These are phyloP conservation scores for Suricata suricatta DNA, from an alignment of 2,113 vertebrate genomes.

Conservation along the genomic window DNA sequence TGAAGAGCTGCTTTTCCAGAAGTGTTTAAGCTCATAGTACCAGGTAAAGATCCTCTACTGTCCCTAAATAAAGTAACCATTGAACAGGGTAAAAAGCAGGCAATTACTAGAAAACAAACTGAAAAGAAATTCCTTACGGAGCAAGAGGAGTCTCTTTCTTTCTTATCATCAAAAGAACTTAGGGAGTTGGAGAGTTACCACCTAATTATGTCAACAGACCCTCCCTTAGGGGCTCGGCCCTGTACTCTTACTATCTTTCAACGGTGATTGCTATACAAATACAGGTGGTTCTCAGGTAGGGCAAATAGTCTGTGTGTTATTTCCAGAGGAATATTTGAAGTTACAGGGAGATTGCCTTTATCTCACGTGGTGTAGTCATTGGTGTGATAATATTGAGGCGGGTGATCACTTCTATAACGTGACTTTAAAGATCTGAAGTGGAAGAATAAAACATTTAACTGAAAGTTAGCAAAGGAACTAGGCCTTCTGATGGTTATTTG, in stretches of 20 bases:
- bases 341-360: neutral
- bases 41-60: neutral
- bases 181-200: neutral
- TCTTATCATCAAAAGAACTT: neutral
- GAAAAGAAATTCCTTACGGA: neutral
- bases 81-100: neutral
- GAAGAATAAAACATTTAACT: slow-evolving; percentile 17
- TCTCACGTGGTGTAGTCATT: neutral
- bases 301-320: neutral
- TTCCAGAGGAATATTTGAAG: neutral
- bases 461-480: neutral
- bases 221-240: neutral
- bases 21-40: neutral
- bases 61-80: neutral
- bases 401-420: neutral
- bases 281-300: slow-evolving; percentile 40
- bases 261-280: slow-evolving; percentile 24
- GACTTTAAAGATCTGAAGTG: slow-evolving; percentile 32
- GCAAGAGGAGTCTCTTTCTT: neutral
- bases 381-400: neutral
- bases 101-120: neutral
- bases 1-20: neutral
- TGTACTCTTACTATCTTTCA: slow-evolving; percentile 1
- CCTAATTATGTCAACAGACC: slow-evolving; percentile 8
- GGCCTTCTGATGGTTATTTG: neutral